Evolutionary conservation across 2,888 invertebrate species (phyloP).

Genomic region (Dasypolia templi): DNA sequence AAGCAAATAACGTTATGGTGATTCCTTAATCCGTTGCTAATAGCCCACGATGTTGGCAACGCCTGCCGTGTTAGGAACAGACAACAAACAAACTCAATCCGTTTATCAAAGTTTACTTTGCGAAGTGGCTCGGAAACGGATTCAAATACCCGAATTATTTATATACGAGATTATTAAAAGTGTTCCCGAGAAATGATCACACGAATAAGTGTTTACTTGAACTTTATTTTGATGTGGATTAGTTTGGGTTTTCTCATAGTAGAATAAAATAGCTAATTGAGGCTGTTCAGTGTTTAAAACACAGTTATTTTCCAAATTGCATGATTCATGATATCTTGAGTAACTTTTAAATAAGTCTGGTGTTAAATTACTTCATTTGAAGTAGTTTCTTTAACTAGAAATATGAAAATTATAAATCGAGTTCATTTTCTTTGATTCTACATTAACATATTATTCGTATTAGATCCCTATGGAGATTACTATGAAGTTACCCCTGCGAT

Average conservation of each 20-base stretch:
- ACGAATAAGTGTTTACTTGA: conserved; percentile 18
- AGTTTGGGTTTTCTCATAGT: conserved; percentile 12
- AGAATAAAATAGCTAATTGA: conserved; percentile 39
- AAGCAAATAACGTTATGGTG: conserved; percentile 50
- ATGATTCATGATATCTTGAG: conserved; percentile 44
- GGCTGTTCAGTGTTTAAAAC: conserved; percentile 22
- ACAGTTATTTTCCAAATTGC: conserved; percentile 45
- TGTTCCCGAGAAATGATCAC: conserved; percentile 43
- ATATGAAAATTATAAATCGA: conserved; percentile 15
- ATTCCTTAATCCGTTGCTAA: conserved; percentile 65
- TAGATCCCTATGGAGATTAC: conserved; percentile 15
- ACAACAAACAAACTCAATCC: conserved; percentile 76
- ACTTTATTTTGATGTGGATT: conserved; percentile 6
- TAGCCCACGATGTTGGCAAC: conserved; percentile 69
- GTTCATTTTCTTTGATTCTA: not conserved
- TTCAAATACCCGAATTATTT: conserved; percentile 59
- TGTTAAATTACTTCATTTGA: conserved; percentile 36
- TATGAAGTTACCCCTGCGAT: conserved; percentile 3
- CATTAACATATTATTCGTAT: conserved; percentile 19
- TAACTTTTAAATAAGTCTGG: conserved; percentile 28
- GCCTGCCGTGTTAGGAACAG: conserved; percentile 55
- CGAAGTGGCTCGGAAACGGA: conserved; percentile 73
- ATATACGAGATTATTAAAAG: conserved; percentile 51
- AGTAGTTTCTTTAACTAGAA: conserved; percentile 10
- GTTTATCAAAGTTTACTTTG: conserved; percentile 80